A percentile compares a stretch with the other conserved stretches of the same genome.
Evolutionary conservation across 2,888 invertebrate species (phyloP).

Genomic region (Acleris holmiana): DNA sequence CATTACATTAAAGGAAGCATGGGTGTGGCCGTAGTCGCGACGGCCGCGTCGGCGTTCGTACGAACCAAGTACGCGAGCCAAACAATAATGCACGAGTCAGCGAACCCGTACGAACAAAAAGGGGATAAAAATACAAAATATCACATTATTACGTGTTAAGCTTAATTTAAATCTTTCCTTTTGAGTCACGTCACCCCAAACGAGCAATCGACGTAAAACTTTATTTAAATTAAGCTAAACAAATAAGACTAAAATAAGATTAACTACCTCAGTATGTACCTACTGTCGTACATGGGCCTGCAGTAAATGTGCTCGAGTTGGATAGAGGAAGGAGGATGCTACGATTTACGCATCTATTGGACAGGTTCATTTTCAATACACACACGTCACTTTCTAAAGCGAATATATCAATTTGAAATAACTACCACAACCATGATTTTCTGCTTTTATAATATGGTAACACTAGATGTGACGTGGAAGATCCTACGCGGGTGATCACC

Average conservation of each 20-base stretch:
- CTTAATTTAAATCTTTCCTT: constrained; percentile 78
- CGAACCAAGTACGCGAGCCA: neutral
- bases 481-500: constrained; percentile 56
- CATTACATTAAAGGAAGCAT: constrained; percentile 80
- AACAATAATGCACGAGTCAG: constrained; percentile 57
- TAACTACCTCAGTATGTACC: constrained; percentile 52
- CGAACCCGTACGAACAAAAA: constrained; percentile 64
- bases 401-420: constrained; percentile 80
- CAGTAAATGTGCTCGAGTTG: constrained; percentile 52
- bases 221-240: constrained; percentile 82
- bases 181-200: constrained; percentile 54
- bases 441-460: constrained; percentile 70
- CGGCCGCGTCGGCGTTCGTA: constrained; percentile 9
- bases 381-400: constrained; percentile 69
- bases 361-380: constrained; percentile 51
- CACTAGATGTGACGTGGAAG: constrained; percentile 57
- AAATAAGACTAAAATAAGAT: constrained; percentile 67
- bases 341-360: constrained; percentile 44
- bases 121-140: constrained; percentile 81
- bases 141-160: constrained; percentile 84
- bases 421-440: constrained; percentile 83
- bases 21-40: constrained; percentile 21
- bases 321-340: constrained; percentile 40
- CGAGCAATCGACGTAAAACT: constrained; percentile 48
- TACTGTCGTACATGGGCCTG: constrained; percentile 41